phyloP scores from a whole-genome alignment of 2,888 invertebrate species.

The Ectobius pallidus region DNA sequence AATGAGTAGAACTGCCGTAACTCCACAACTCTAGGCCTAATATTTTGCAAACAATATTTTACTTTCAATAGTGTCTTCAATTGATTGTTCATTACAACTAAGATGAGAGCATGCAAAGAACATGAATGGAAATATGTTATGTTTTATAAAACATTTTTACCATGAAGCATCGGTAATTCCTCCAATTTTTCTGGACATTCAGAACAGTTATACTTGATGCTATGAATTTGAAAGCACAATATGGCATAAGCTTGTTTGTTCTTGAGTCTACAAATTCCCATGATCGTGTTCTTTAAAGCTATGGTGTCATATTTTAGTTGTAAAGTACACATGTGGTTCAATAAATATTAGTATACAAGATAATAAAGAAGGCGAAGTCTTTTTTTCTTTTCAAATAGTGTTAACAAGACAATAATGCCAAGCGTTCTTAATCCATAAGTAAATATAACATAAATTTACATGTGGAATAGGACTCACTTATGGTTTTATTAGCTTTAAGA shows the following conservation, averaged over 20 bases:
- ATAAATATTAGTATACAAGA: slow-evolving; percentile 24
- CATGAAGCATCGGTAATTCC: no score
- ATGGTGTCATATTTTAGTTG: neutral
- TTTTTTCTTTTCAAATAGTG: neutral
- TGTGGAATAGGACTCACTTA: neutral
- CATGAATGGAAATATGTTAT: no score
- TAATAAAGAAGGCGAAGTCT: neutral
- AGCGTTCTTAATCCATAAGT: neutral
- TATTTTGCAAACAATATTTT: neutral
- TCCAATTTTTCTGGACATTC: no score
- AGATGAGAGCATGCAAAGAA: no score
- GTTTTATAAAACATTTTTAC: no score
- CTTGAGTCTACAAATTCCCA: no score
- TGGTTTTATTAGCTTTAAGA: slow-evolving; percentile 6
- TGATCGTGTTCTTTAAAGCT: no score
- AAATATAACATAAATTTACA: neutral
- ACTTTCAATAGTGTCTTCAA: neutral
- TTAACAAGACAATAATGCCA: slow-evolving; percentile 9
- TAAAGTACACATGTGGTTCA: slow-evolving; percentile 9
- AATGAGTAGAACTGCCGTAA: neutral
- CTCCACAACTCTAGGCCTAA: no score
- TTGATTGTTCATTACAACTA: neutral
- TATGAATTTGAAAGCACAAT: no score
- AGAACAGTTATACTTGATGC: no score
- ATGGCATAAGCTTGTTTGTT: no score